These are phyloP conservation scores for Phataginus tetradactyla DNA, from an alignment of 2,797 vertebrate genomes.

Conservation along the genomic window DNA sequence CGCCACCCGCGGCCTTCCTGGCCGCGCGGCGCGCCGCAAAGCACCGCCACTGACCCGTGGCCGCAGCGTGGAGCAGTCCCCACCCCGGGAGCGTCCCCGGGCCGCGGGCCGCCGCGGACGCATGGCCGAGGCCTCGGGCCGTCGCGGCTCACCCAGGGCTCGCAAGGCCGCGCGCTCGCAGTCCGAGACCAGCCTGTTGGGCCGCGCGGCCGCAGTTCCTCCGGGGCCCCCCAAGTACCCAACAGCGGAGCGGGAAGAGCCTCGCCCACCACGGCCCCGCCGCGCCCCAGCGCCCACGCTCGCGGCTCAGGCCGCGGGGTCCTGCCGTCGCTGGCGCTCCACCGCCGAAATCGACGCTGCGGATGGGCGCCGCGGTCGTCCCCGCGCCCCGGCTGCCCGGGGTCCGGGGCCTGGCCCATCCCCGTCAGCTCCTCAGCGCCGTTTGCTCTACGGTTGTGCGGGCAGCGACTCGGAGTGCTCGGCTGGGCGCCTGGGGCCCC, in stretches of 20 bases:
- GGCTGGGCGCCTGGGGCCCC: constrained; percentile 61
- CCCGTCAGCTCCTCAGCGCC: constrained; percentile 77
- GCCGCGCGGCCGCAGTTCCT: constrained; percentile 84
- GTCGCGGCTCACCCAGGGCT: constrained; percentile 80
- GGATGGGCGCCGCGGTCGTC: constrained; percentile 75
- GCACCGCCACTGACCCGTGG: constrained; percentile 81
- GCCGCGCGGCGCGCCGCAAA: constrained; percentile 76
- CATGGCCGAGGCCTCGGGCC: constrained; percentile 85
- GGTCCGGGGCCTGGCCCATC: constrained; percentile 68
- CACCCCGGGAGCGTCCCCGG: constrained; percentile 74
- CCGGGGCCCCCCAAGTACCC: constrained; percentile 87
- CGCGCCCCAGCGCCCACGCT: constrained; percentile 86
- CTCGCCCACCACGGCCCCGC: constrained; percentile 66
- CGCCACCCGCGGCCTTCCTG: constrained; percentile 71
- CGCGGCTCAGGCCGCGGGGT: constrained; percentile 55
- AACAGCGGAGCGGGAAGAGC: constrained; percentile 88
- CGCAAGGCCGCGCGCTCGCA: constrained; percentile 90
- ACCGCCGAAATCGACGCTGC: constrained; percentile 91
- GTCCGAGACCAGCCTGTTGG: constrained; percentile 91
- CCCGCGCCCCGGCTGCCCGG: constrained; percentile 68
- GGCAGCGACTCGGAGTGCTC: constrained; percentile 85
- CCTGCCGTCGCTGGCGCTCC: constrained; percentile 90
- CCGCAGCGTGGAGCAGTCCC: constrained; percentile 83
- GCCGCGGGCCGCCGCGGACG: constrained; percentile 86
- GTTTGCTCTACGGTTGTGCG: constrained; percentile 72